Percentiles rank a stretch among this genome's conserved stretches.
phyloP scores from a whole-genome alignment of 2,888 invertebrate genomes.

The Nysson spinosus region DNA sequence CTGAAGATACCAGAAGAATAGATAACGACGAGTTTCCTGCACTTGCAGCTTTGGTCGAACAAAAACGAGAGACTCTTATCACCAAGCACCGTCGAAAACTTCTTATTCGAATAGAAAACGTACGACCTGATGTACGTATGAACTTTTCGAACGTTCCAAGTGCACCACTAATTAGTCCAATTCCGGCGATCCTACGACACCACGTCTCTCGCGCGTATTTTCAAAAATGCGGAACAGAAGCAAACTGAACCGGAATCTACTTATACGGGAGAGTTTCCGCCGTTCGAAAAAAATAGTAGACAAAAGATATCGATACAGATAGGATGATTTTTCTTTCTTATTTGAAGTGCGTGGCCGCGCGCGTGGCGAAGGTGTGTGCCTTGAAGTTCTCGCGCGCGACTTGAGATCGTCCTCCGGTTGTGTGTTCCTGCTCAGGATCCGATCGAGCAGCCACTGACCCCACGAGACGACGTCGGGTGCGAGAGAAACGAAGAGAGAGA shows the following conservation, averaged over 20 bases:
- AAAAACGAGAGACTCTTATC: slow-evolving; percentile 25
- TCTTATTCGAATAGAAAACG: slow-evolving; percentile 7
- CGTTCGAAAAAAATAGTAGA: too few species aligned
- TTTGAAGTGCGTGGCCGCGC: slow-evolving; percentile 31
- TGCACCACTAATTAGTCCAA: too few species aligned
- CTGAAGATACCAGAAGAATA: slow-evolving; percentile 34
- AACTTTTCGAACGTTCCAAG: slow-evolving; percentile 10
- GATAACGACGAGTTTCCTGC: slow-evolving; percentile 55
- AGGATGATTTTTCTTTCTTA: slow-evolving; percentile 7
- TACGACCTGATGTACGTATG: too few species aligned
- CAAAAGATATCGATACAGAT: too few species aligned
- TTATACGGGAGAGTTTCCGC: too few species aligned
- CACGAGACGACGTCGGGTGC: slow-evolving; percentile 57
- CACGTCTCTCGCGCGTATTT: too few species aligned
- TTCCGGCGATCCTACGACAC: too few species aligned
- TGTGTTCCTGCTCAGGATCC: slow-evolving; percentile 67
- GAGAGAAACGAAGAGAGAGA: slow-evolving; percentile 45
- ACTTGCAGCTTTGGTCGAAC: slow-evolving; percentile 31
- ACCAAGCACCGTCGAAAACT: slow-evolving; percentile 26
- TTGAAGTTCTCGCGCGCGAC: slow-evolving; percentile 40
- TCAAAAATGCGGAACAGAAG: too few species aligned
- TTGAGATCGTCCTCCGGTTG: slow-evolving; percentile 52
- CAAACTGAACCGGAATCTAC: too few species aligned
- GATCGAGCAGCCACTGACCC: slow-evolving; percentile 70
- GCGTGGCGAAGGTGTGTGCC: slow-evolving; percentile 41